Evolutionary conservation across 2,113 vertebrate genomes (phyloP).

Genomic region (Lipotes vexillifer): DNA sequence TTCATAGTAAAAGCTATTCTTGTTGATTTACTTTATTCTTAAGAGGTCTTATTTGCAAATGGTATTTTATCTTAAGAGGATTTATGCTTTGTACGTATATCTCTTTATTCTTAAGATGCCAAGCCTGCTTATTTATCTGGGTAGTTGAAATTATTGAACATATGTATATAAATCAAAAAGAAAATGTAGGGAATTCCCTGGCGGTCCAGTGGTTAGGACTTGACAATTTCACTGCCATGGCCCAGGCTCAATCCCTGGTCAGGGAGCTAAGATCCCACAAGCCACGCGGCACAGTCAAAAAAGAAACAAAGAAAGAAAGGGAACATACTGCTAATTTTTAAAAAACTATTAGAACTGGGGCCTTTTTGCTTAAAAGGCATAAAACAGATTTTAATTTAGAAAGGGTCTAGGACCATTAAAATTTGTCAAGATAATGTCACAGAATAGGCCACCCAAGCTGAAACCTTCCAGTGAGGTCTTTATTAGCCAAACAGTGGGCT

Average conservation of each 20-base stretch:
- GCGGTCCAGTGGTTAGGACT: neutral
- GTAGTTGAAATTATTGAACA: constrained; percentile 20
- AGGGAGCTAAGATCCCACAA: neutral
- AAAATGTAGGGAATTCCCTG: neutral
- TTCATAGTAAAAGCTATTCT: constrained; percentile 29
- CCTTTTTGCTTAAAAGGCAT: constrained; percentile 16
- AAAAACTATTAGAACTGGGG: neutral
- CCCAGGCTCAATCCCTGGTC: neutral
- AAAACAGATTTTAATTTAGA: constrained; percentile 44
- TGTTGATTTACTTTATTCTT: constrained; percentile 21
- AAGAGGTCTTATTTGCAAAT: constrained; percentile 26
- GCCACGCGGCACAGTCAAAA: neutral
- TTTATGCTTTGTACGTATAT: neutral
- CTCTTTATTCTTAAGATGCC: constrained; percentile 23
- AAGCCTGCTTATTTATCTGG: constrained; percentile 24
- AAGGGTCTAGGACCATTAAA: neutral
- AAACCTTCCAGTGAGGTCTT: constrained; percentile 12
- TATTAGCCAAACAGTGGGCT: neutral
- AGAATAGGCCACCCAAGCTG: constrained; percentile 24
- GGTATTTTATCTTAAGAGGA: constrained; percentile 6
- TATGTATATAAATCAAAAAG: constrained; percentile 15
- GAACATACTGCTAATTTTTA: neutral
- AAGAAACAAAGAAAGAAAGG: neutral
- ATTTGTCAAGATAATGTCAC: constrained; percentile 27
- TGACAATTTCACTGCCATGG: neutral